Evolutionary conservation across 1,140 invertebrate species (phyloP).

Genomic region (Anoplophora glabripennis): DNA sequence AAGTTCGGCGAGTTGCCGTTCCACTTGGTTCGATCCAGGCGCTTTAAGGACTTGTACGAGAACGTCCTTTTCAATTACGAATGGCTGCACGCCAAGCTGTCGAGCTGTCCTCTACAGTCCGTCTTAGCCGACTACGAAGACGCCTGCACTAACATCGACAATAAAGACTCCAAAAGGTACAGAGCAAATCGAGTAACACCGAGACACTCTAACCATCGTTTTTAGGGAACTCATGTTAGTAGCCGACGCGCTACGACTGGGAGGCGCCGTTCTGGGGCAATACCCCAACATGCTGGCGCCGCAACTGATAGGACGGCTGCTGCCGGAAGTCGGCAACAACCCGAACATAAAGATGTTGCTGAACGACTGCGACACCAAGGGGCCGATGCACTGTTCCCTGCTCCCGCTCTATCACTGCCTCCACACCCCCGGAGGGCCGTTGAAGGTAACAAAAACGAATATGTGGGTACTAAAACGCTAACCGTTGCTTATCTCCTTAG

Average conservation of each 20-base stretch:
- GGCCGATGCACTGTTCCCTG: conserved; percentile 83
- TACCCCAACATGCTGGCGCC: conserved; percentile 96
- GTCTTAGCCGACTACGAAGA: conserved; percentile 96
- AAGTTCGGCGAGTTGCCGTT: conserved; percentile 96
- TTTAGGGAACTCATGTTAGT: conserved; percentile 86
- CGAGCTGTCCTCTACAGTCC: conserved; percentile 91
- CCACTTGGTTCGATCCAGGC: conserved; percentile 84
- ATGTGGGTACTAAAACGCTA: background rate
- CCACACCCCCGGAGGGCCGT: conserved; percentile 94
- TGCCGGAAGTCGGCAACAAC: conserved; percentile 87
- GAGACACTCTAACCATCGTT: background rate
- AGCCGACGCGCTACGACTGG: conserved; percentile 89
- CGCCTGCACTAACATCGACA: conserved; percentile 77
- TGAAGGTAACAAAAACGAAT: conserved; percentile 66
- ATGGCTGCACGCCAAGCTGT: conserved; percentile 95
- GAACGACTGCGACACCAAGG: conserved; percentile 83
- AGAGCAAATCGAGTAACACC: background rate
- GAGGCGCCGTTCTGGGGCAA: conserved; percentile 82
- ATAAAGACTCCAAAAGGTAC: conserved; percentile 78
- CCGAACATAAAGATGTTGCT: conserved; percentile 83
- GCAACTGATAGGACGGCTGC: conserved; percentile 86
- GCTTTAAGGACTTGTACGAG: conserved; percentile 90
- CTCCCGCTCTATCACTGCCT: conserved; percentile 92
- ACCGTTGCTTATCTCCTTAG: conserved; percentile 51
- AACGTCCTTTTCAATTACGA: conserved; percentile 96